Percentiles rank a stretch among this genome's conserved stretches.
Evolutionary conservation across 2,888 invertebrate species (phyloP).

Genomic region (Torymus auratus): DNA sequence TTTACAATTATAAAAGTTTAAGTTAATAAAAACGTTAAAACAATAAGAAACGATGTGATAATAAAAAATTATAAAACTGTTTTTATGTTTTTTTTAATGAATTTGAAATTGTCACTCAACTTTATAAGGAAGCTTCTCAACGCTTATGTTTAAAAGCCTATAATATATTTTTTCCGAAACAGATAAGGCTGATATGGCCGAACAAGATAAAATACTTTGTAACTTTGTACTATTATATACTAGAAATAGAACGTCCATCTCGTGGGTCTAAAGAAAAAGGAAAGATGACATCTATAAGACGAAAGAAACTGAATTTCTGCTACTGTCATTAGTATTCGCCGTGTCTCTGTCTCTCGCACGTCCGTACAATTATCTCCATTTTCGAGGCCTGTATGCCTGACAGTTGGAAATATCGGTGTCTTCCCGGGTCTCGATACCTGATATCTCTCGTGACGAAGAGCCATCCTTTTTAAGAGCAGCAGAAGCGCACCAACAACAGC

Average conservation of each 20-base stretch:
- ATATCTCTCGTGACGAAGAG: conserved; percentile 44
- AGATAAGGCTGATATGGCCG: conserved; percentile 1
- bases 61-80: no score
- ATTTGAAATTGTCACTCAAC: no score
- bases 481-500: conserved; percentile 2
- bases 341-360: not conserved
- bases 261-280: not conserved
- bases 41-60: no score
- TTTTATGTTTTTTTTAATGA: no score
- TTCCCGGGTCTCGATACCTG: conserved; percentile 49
- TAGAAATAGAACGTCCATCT: conserved; percentile 26
- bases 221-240: no score
- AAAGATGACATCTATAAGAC: conserved; percentile 7
- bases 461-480: conserved; percentile 32
- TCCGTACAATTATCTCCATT: conserved; percentile 47
- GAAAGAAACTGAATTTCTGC: conserved; percentile 43
- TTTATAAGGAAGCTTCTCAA: no score
- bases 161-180: not conserved
- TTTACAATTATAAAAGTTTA: no score
- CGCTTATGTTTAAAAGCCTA: not conserved
- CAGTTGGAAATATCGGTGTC: conserved; percentile 53
- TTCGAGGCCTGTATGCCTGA: conserved; percentile 46
- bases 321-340: conserved; percentile 48
- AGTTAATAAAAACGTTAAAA: no score
- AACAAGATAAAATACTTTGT: conserved; percentile 48